These are phyloP conservation scores for Drosophila mimetica DNA, from an alignment of 2,888 invertebrate species.

Conservation along the genomic window DNA sequence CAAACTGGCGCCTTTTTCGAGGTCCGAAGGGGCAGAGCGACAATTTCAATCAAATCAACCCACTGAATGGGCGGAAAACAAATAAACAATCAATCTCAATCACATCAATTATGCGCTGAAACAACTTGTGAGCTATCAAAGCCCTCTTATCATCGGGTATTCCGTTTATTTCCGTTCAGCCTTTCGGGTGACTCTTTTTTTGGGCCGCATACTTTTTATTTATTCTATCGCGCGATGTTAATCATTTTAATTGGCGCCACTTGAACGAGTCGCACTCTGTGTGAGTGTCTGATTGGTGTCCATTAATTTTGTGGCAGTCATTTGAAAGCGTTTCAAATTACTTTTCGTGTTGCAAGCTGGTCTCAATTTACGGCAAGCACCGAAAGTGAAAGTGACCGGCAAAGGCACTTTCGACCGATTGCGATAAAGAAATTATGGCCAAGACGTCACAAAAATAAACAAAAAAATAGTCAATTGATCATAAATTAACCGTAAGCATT, in stretches of 20 bases:
- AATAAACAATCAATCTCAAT: constrained; percentile 79
- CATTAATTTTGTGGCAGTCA: constrained; percentile 68
- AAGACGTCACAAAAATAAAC: constrained; percentile 1
- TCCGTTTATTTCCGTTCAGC: constrained; percentile 33
- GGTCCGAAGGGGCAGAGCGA: constrained; percentile 8
- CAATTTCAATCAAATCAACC: constrained; percentile 42
- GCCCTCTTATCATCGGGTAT: constrained; percentile 58
- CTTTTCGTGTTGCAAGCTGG: constrained; percentile 65
- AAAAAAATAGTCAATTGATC: constrained; percentile 10
- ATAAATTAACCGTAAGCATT: constrained; percentile 12
- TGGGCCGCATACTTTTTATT: constrained; percentile 24
- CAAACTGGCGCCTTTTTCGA: constrained; percentile 62
- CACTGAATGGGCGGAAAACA: constrained; percentile 55
- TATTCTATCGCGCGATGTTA: constrained; percentile 68
- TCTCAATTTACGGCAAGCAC: constrained; percentile 17
- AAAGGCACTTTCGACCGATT: constrained; percentile 54
- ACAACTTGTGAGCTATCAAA: constrained; percentile 64
- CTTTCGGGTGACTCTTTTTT: constrained; percentile 56
- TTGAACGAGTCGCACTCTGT: constrained; percentile 49
- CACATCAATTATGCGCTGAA: constrained; percentile 77
- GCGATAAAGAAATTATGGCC: constrained; percentile 34
- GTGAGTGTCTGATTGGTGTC: constrained; percentile 57
- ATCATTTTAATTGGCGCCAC: constrained; percentile 79
- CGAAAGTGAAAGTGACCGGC: constrained; percentile 67
- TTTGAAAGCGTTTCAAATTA: constrained; percentile 77